Conservation (phyloP, 2,797 vertebrate genomes). For the Clarias fuscus region DNA sequence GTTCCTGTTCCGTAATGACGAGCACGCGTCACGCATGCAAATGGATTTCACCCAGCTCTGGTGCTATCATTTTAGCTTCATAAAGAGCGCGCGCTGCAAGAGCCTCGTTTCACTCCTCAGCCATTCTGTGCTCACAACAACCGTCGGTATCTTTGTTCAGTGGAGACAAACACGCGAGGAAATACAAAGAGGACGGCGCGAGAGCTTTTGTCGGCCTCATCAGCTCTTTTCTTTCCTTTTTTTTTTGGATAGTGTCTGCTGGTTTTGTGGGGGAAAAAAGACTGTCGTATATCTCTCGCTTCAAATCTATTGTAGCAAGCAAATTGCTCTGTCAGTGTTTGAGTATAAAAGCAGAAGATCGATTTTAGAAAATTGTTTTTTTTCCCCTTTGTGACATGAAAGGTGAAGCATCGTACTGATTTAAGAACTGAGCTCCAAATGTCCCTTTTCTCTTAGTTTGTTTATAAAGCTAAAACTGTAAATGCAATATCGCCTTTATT, state of each 20-base stretch:
- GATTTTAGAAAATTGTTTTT: conserved; percentile 1
- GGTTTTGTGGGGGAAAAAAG: conserved; percentile 21
- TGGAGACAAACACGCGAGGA: not conserved
- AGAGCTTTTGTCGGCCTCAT: not conserved
- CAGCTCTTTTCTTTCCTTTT: not conserved
- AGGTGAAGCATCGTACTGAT: not conserved
- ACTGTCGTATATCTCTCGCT: conserved; percentile 33
- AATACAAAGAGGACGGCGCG: not conserved
- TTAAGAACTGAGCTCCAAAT: not conserved
- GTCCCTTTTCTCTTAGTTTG: not conserved
- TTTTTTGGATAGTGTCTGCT: not conserved
- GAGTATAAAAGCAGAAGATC: not conserved
- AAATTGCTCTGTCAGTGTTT: conserved; percentile 31
- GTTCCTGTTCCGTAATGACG: not conserved
- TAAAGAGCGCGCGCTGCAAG: not conserved
- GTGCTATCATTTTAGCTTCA: not conserved
- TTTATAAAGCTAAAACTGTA: not conserved
- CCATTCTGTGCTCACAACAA: not conserved
- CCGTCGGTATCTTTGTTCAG: conserved; percentile 1
- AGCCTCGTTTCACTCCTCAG: not conserved
- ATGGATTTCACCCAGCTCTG: not conserved
- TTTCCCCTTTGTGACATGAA: not conserved
- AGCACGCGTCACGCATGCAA: not conserved
- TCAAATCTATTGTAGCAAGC: conserved; percentile 11
- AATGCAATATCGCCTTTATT: not conserved